Base-by-base conservation (phyloP, 2,797 vertebrate genomes). In the Phalanger gymnotis region DNA sequence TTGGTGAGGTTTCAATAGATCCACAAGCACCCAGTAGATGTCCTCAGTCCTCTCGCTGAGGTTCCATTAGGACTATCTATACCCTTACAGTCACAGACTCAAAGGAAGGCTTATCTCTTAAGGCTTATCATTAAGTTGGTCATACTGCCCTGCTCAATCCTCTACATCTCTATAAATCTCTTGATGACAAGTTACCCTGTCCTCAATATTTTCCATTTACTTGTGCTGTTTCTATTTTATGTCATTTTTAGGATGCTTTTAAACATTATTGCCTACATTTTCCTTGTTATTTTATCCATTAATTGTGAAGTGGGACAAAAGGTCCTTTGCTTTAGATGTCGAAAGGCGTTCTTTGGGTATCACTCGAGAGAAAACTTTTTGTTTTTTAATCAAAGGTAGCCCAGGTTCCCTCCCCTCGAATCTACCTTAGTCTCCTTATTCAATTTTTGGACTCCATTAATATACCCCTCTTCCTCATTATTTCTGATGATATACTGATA, bases 331-430 rank as follows among this genome's bases (percentile, higher is more conserved):
- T 87, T 40, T 66, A 53, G 28, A 12, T 92, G 55, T 31, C 47
- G 31, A 90, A 90, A 92, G 19, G 40, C 28, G 53, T 16, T 93
- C 9, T 52, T 91, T 90, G 34, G 9, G 1, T 54, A 40, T 90
- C 16, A 53, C 47, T 92, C 73, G 34, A 94, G 90, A 92, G 34
- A 90, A 95, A 92, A 53, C 30, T 13, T 57, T 91, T 95, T 95
- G 22, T 28, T 81, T 34, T 93, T 95, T 93, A 52, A 53, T 91
- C 57, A 91, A 87, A 95, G 28, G 1, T 54, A 95, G 10, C 28
- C 52, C 40, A 40, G 22, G 53, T 16, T 61, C 92, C 91, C 55
- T n/a, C 14, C 31, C 4, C 30, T 13, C 30, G 34, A 66, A 40
- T 25, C 66, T 40, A 22, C n/a, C 19, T 25, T 47, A 81, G 1